Percentiles rank a stretch among this genome's conserved stretches.
Evolutionary conservation across 2,888 invertebrate genomes (phyloP).

Genomic region (Phymatocera aterrima): DNA sequence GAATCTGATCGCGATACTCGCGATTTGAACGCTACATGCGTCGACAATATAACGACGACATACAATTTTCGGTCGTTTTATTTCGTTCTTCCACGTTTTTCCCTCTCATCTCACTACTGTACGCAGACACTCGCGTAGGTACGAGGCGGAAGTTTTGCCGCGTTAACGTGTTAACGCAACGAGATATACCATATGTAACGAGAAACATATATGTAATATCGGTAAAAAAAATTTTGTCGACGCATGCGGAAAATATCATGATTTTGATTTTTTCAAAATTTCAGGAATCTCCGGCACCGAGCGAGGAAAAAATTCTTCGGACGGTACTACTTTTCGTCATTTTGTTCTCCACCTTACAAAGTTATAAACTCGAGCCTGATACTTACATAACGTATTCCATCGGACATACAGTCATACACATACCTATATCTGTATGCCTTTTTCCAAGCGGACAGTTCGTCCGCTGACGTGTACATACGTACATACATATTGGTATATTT

Average conservation of each 20-base stretch:
- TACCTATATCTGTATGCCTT: neutral
- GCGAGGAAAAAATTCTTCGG: neutral
- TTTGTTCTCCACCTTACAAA: conserved; percentile 41
- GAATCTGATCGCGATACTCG: conserved; percentile 45
- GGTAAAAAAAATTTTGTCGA: no score
- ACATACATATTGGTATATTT: neutral
- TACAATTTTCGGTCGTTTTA: no score
- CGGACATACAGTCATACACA: neutral
- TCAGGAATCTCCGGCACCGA: conserved; percentile 13
- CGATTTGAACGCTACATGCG: conserved; percentile 43
- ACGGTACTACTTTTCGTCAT: conserved; percentile 42
- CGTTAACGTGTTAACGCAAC: no score
- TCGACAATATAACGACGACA: neutral
- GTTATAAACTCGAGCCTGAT: conserved; percentile 52
- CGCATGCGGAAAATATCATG: no score
- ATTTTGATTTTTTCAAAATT: no score
- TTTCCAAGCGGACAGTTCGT: neutral
- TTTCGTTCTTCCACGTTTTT: no score
- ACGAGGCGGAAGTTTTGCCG: no score
- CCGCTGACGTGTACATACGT: neutral
- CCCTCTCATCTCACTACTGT: no score
- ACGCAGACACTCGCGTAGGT: no score
- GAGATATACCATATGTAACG: no score
- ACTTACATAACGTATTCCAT: conserved; percentile 65
- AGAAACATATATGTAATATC: no score